phyloP scores from a whole-genome alignment of 2,888 invertebrate genomes.

The Euphydryas editha region DNA sequence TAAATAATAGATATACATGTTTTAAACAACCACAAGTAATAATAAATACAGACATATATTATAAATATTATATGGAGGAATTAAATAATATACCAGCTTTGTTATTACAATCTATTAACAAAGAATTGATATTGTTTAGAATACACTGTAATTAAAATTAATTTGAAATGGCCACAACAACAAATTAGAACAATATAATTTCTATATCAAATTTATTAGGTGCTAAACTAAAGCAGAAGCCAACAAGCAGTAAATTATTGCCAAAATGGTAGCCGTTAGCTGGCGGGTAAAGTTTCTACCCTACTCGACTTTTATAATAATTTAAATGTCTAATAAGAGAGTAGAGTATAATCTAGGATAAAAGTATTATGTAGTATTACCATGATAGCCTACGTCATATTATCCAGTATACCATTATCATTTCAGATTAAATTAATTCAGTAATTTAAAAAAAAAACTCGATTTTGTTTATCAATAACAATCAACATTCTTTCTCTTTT shows the following conservation, averaged over 20 bases:
- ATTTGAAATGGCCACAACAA: conserved; percentile 25
- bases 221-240: conserved; percentile 46
- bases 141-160: conserved; percentile 29
- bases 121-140: conserved; percentile 17
- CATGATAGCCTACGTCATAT: too few relatives aligned
- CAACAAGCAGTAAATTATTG: conserved; percentile 44
- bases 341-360: too few relatives aligned
- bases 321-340: neutral
- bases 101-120: neutral
- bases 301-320: conserved; percentile 13
- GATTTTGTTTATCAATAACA: too few relatives aligned
- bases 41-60: neutral
- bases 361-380: too few relatives aligned
- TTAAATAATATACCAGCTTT: neutral
- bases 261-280: conserved; percentile 40
- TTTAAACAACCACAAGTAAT: too few relatives aligned
- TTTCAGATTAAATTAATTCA: too few relatives aligned
- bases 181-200: conserved; percentile 36
- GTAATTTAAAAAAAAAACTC: too few relatives aligned
- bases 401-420: too few relatives aligned
- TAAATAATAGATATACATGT: too few relatives aligned
- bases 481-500: too few relatives aligned
- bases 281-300: conserved; percentile 23
- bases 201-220: conserved; percentile 47
- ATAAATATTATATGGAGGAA: too few relatives aligned